Evolutionary conservation across 2,888 invertebrate genomes (phyloP).

Genomic region (Meteorus cinctellus): DNA sequence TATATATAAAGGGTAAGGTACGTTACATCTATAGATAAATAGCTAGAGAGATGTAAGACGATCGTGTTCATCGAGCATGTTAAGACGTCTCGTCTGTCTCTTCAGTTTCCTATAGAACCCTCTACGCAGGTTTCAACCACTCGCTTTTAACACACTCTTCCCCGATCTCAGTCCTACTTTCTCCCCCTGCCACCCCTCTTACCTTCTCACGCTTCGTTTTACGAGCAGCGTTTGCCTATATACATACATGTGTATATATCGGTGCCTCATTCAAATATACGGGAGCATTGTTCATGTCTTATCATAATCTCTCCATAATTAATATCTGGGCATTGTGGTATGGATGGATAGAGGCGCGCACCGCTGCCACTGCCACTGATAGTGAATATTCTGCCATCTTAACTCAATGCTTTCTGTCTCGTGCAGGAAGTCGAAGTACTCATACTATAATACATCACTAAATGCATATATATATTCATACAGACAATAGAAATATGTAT

Average conservation of each 20-base stretch:
- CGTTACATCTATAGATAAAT: conserved; percentile 26
- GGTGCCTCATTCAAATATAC: conserved; percentile 59
- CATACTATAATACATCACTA: neutral
- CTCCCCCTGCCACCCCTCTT: neutral
- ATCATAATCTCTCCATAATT: conserved; percentile 74
- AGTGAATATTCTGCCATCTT: conserved; percentile 56
- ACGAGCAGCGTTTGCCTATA: neutral
- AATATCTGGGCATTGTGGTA: conserved; percentile 73
- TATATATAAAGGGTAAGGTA: neutral
- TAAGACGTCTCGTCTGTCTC: conserved; percentile 23
- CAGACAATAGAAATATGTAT: neutral
- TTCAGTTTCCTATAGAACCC: conserved; percentile 31
- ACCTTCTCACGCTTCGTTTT: neutral
- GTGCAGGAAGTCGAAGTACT: conserved; percentile 24
- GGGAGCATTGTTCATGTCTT: conserved; percentile 73
- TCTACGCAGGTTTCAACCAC: neutral
- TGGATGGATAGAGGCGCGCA: conserved; percentile 72
- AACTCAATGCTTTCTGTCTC: conserved; percentile 35
- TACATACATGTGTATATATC: conserved; percentile 4
- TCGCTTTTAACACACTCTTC: conserved; percentile 39
- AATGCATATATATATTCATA: neutral
- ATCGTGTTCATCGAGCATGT: conserved; percentile 34
- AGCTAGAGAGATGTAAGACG: conserved; percentile 38
- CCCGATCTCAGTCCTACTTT: conserved; percentile 1
- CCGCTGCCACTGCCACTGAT: conserved; percentile 71